A percentile compares a stretch with the other conserved stretches of the same genome.
Conservation (phyloP, 1,140 invertebrate species). For the Alviniconcha marisindica region DNA sequence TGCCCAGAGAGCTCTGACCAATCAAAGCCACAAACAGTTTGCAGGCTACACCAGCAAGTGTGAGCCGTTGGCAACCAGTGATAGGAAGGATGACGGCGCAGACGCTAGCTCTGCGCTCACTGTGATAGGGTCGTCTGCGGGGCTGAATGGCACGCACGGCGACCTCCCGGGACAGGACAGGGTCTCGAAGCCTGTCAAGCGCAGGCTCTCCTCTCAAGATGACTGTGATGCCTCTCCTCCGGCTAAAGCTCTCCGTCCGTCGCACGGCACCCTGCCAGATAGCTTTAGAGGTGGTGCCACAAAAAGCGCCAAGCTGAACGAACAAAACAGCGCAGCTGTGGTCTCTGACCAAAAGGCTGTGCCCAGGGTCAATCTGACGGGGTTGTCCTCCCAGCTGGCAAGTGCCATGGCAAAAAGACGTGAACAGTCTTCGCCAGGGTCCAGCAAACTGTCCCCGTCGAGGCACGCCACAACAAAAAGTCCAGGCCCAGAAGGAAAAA, state of each 20-base stretch:
- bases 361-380: background rate
- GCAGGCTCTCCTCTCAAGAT: background rate
- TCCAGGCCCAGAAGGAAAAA: background rate
- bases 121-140: no score
- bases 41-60: background rate
- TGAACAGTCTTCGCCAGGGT: background rate
- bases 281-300: background rate
- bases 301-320: background rate
- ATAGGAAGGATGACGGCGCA: background rate
- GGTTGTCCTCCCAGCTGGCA: conserved; percentile 28
- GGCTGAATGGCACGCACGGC: background rate
- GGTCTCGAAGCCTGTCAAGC: background rate
- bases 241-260: background rate
- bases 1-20: background rate
- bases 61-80: background rate
- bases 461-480: background rate
- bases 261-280: background rate
- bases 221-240: background rate
- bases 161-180: background rate
- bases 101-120: no score
- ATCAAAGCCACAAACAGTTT: background rate
- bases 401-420: conserved; percentile 33
- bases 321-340: background rate
- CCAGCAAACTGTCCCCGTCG: background rate
- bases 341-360: background rate